Evolutionary conservation across 2,113 vertebrate species (phyloP), one percentile per base, ranked within the genome.

Genomic region (Eurystomus gularis): DNA sequence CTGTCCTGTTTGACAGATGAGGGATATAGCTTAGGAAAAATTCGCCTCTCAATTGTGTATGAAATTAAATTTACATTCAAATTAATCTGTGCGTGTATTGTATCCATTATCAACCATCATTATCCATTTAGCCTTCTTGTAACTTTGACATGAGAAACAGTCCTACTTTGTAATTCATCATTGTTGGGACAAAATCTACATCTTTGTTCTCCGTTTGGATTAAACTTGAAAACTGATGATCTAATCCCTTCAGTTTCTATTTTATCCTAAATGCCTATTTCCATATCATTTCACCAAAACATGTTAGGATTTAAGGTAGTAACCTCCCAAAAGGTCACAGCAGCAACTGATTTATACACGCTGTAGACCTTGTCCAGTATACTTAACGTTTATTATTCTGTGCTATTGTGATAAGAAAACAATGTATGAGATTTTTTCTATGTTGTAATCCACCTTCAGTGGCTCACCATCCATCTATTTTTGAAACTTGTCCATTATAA

Each of bases 61-160:
- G 33, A 92, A 92, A 94, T 90, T 80, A 90, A 91, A 80, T 69
- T 86, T 93, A 33, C 8, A 40, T 91, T 94, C 29, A 83, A 88
- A 95, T 95, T 88, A 83, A 77, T 91, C 21, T 81, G 33, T 52
- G 60, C 42, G 46, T 21, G 10, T 62, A 70, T 8, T 40, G 19
- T 70, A 89, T 88, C 60, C 37, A 73, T 95, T 93, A 82, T 69
- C n/a, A 89, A 61, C 29, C 11, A 2, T 78, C 70, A 35, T 89
- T 93, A 86, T 75, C 55, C 39, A 46, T 80, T 81, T 46, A 91
- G 51, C 15, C 11, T 85, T 71, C 70, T 78, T 82, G 51, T 54
- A 75, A 71, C 29, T 78, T 58, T 62, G 52, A 89, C 46, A 78
- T 66, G 60, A 80, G 39, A 76, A 88, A 88, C 10, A 57, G 35